phyloP scores from a whole-genome alignment of 2,113 vertebrate species.

The Oreochromis aureus region DNA sequence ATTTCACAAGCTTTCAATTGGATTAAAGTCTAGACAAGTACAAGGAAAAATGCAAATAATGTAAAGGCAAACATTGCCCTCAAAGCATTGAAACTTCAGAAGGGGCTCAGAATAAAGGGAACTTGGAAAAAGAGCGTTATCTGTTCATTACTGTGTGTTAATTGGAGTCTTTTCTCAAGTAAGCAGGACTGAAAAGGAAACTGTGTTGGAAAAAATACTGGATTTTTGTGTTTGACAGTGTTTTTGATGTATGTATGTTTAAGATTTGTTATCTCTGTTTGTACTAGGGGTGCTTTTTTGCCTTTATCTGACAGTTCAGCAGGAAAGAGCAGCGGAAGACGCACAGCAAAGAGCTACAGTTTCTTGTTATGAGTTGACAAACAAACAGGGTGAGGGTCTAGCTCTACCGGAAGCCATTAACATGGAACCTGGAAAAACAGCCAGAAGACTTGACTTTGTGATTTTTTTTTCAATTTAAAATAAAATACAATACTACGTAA shows the following conservation, averaged over 20 bases:
- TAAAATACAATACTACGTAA: not conserved
- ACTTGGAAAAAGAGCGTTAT: not conserved
- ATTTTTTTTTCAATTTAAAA: not conserved
- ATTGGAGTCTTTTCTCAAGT: not conserved
- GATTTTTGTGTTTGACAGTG: not conserved
- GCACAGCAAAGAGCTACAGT: not conserved
- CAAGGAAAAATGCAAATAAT: not conserved
- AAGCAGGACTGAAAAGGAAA: not conserved
- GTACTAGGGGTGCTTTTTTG: not conserved
- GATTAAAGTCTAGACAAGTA: not conserved
- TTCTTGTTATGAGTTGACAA: not conserved
- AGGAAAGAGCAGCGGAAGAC: not conserved
- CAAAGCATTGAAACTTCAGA: not conserved
- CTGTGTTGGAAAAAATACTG: not conserved
- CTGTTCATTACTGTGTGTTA: not conserved
- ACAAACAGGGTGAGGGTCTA: not conserved
- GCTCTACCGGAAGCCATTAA: not conserved
- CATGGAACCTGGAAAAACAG: not conserved
- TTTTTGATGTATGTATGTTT: not conserved
- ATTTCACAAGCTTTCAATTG: not conserved
- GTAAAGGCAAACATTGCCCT: not conserved
- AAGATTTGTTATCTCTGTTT: not conserved
- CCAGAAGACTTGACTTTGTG: not conserved
- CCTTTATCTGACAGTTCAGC: not conserved
- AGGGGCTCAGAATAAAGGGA: not conserved